A percentile compares a stretch with the other conserved stretches of the same genome.
Evolutionary conservation across 1,140 invertebrate genomes (phyloP).

Genomic region (Ceratina australensis): DNA sequence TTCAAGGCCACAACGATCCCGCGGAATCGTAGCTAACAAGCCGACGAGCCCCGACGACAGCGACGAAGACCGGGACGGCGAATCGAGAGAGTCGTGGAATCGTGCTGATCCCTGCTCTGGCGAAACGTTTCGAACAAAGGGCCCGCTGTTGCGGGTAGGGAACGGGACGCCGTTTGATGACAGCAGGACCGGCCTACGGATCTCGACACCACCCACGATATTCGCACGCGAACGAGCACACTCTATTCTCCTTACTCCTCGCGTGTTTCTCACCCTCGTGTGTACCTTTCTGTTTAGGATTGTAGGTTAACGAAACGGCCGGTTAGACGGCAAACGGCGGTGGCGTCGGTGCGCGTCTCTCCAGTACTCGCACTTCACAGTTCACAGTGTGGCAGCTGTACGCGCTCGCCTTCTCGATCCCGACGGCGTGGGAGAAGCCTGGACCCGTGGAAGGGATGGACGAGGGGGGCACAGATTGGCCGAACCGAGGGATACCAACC

Average conservation of each 20-base stretch:
- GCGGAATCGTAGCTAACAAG: too few species aligned
- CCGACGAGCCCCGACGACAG: too few species aligned
- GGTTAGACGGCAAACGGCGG: conserved; percentile 33
- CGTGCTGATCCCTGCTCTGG: too few species aligned
- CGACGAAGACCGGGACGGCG: too few species aligned
- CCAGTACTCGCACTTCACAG: conserved; percentile 46
- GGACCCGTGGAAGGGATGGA: neutral
- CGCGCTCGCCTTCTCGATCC: conserved; percentile 37
- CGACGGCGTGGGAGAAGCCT: conserved; percentile 24
- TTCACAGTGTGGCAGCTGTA: conserved; percentile 55
- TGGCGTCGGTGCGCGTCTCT: conserved; percentile 55
- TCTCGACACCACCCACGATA: conserved; percentile 4
- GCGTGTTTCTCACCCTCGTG: neutral
- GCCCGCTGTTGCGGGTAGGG: neutral
- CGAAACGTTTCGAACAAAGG: too few species aligned
- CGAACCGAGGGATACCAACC: conserved; percentile 39
- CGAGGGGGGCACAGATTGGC: conserved; percentile 32
- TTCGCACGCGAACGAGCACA: too few species aligned
- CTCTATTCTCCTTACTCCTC: neutral
- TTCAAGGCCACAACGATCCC: conserved; percentile 52
- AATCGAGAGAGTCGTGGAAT: neutral
- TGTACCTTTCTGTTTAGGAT: conserved; percentile 18
- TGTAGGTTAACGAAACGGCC: conserved; percentile 46
- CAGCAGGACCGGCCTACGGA: conserved; percentile 3
- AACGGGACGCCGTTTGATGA: conserved; percentile 4